Evolutionary conservation across 2,113 vertebrate genomes (phyloP).

Genomic region (Clarias magur): DNA sequence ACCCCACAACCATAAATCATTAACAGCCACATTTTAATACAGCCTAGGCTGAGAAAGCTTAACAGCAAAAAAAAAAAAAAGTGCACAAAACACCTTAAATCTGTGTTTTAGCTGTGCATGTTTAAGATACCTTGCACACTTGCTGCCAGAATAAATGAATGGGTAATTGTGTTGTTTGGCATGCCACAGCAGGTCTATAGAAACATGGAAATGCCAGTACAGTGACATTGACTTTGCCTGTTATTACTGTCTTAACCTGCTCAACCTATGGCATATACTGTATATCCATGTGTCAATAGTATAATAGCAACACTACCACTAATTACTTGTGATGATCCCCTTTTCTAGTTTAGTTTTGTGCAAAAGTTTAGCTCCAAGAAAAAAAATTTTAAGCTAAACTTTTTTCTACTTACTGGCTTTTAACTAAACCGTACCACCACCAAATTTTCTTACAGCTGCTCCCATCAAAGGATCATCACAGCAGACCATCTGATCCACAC

Average conservation of each 20-base stretch:
- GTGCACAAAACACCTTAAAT: slow-evolving; percentile 72
- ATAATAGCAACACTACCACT: slow-evolving; percentile 32
- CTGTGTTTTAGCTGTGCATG: slow-evolving; percentile 82
- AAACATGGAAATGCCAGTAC: slow-evolving; percentile 42
- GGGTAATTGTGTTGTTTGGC: slow-evolving; percentile 49
- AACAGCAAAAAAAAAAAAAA: slow-evolving; percentile 75
- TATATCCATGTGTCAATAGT: slow-evolving; percentile 29
- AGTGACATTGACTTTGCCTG: slow-evolving; percentile 67
- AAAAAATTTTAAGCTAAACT: neutral
- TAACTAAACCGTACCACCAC: neutral
- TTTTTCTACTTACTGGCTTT: neutral
- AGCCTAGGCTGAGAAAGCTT: slow-evolving; percentile 67
- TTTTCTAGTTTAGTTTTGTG: slow-evolving; percentile 28
- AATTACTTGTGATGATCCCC: slow-evolving; percentile 44
- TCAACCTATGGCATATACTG: slow-evolving; percentile 30
- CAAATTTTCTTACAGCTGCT: too few species aligned
- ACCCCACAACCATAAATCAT: slow-evolving; percentile 72
- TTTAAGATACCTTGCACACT: slow-evolving; percentile 82
- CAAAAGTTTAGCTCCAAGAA: slow-evolving; percentile 2
- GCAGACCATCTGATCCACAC: too few species aligned
- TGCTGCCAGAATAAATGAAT: slow-evolving; percentile 78
- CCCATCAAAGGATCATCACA: too few species aligned
- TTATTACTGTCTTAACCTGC: slow-evolving; percentile 40
- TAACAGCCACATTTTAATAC: slow-evolving; percentile 75
- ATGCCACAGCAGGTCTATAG: slow-evolving; percentile 39